A percentile compares a stretch with the other conserved stretches of the same genome.
These are phyloP conservation scores for Sporophila hypoxantha DNA, from an alignment of 2,113 vertebrate species.

Conservation along the genomic window DNA sequence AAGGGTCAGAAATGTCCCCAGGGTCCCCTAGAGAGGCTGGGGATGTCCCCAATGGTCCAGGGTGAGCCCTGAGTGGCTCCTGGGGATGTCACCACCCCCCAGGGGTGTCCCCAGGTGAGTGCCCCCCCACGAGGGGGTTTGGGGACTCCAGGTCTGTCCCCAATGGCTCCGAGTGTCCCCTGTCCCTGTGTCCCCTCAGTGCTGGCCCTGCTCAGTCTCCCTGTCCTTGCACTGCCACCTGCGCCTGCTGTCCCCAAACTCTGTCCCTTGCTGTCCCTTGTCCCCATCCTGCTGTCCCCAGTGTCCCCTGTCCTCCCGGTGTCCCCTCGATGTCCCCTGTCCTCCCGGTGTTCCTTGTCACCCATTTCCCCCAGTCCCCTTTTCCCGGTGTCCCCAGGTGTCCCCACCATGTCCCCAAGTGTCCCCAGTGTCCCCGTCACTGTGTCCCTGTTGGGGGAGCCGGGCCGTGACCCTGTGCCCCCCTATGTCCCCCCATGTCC, in stretches of 20 bases:
- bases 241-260: not conserved
- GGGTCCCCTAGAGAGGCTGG: not conserved
- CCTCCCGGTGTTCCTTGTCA: no score
- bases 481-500: no score
- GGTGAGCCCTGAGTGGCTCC: not conserved
- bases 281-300: no score
- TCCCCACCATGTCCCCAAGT: no score
- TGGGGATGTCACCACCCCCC: not conserved
- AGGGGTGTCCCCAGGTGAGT: not conserved
- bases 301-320: not conserved
- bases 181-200: not conserved
- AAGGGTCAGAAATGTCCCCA: not conserved
- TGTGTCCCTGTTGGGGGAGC: no score
- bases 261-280: not conserved
- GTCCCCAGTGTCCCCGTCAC: no score
- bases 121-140: not conserved
- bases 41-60: not conserved
- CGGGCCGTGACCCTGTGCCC: not conserved
- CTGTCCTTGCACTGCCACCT: no score
- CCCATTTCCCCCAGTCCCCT: not conserved
- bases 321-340: not conserved
- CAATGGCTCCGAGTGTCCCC: not conserved
- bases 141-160: not conserved
- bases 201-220: no score
- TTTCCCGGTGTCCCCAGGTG: not conserved